These are phyloP conservation scores for Aporophyla nigra DNA, from an alignment of 2,888 invertebrate genomes.

Conservation along the genomic window DNA sequence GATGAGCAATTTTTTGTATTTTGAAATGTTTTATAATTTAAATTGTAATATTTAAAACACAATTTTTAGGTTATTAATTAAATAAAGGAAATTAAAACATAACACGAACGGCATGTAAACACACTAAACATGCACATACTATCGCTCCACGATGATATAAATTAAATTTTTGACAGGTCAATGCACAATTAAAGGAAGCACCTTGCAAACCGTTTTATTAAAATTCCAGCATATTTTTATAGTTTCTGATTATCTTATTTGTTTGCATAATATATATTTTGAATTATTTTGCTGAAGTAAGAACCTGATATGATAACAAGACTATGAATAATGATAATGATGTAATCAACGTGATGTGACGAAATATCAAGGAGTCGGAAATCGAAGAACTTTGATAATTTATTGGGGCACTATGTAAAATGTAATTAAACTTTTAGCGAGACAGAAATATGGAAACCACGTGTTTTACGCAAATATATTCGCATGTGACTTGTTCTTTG, in stretches of 20 bases:
- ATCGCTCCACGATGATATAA: conserved; percentile 6
- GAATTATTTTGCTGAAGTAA: conserved; percentile 13
- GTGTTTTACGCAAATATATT: neutral
- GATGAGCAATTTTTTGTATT: too few species aligned
- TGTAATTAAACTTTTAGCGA: neutral
- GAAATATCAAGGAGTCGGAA: conserved; percentile 19
- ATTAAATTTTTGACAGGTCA: conserved; percentile 29
- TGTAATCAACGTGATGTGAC: neutral
- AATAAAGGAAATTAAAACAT: neutral
- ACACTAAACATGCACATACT: conserved; percentile 38
- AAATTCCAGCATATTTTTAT: conserved; percentile 44
- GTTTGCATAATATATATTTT: conserved; percentile 29
- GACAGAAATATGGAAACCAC: conserved; percentile 15
- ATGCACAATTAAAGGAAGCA: conserved; percentile 46
- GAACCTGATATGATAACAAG: conserved; percentile 26
- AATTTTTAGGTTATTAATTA: too few species aligned
- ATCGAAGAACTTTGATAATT: neutral
- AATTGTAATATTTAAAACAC: too few species aligned
- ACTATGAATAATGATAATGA: neutral
- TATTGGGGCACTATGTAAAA: conserved; percentile 10
- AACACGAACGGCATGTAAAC: neutral
- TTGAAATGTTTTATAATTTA: too few species aligned
- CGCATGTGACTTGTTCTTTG: neutral
- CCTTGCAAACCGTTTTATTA: conserved; percentile 44
- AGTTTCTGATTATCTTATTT: conserved; percentile 38